Evolutionary conservation across 2,888 invertebrate genomes (phyloP), one percentile per base, ranked within the genome.

Genomic region (Alloscopus bannaensis): DNA sequence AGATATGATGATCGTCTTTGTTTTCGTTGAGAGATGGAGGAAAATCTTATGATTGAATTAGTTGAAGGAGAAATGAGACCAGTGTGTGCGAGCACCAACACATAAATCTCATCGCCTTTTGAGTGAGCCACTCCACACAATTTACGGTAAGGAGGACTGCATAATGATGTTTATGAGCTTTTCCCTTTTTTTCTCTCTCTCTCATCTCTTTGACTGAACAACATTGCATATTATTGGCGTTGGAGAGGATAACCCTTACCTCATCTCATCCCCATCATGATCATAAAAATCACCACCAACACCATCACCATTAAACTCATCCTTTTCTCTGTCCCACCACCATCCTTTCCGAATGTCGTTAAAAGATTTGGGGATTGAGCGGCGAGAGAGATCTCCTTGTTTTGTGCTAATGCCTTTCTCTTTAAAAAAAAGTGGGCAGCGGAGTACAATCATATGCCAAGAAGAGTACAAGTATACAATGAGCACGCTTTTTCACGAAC

Each of bases 1-100:
- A n/a, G n/a, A 31, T 50, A 50, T 52, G 52, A 28, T 62, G 72
- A 72, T 72, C 55, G 13, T 73, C 57, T 66, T 73, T 65, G 60
- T 68, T 60, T 66, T 69, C 69, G 62, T 62, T n/a, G n/a, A n/a
- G n/a, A n/a, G n/a, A n/a, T n/a, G n/a, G n/a, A n/a, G n/a, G 50
- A 68, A 76, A 31, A 62, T 64, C n/a, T 45, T 40, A 78, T 71
- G 70, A 78, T 78, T 78, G 66, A 78, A 71, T 78, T 78, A 78
- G 65, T 52, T 22, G 22, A 66, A 24, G 29, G 16, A n/a, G n/a
- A 68, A 69, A 69, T 26, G 59, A 71, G 50, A 71, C 13, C 71
- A 36, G n/a, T 1, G n/a, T n/a, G n/a, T n/a, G n/a, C n/a, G n/a
- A n/a, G n/a, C n/a, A n/a, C n/a, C n/a, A 50, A 13, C 50, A 50